Evolutionary conservation across 2,888 invertebrate species (phyloP).

Genomic region (Trichopria drosophilae): DNA sequence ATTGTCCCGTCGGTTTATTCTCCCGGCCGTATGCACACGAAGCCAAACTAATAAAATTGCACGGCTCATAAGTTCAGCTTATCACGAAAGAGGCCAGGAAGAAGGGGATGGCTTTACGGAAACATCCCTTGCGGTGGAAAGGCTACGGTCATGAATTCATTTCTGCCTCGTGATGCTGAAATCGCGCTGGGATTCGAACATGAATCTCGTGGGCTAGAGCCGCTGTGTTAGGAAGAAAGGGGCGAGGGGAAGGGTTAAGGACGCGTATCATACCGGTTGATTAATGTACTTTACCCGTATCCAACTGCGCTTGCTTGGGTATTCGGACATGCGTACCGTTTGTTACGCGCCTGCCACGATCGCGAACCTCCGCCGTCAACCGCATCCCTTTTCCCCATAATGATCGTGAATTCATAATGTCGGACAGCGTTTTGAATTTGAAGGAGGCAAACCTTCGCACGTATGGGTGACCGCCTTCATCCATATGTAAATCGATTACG

Average conservation of each 20-base stretch:
- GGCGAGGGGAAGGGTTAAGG: constrained; percentile 46
- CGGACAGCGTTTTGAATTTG: constrained; percentile 30
- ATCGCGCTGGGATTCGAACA: constrained; percentile 22
- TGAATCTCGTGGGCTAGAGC: constrained; percentile 15
- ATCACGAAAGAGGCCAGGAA: constrained; percentile 31
- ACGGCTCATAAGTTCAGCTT: constrained; percentile 41
- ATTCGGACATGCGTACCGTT: constrained; percentile 43
- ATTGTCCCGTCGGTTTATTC: no score
- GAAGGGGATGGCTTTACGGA: constrained; percentile 40
- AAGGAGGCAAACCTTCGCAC: constrained; percentile 2
- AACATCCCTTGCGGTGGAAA: constrained; percentile 36
- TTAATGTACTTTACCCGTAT: constrained; percentile 47
- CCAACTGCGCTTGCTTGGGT: constrained; percentile 23
- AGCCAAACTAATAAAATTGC: constrained; percentile 43
- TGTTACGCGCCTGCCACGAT: constrained; percentile 36
- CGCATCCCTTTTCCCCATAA: constrained; percentile 21
- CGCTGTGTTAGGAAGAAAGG: constrained; percentile 7
- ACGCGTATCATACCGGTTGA: constrained; percentile 47
- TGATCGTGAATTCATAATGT: constrained; percentile 40
- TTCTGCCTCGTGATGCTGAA: constrained; percentile 35
- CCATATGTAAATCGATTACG: constrained; percentile 15
- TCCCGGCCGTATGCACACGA: no score
- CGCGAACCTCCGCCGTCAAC: no score
- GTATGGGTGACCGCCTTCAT: no score
- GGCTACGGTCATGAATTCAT: constrained; percentile 42